Percentiles rank a stretch among this genome's conserved stretches.
These are phyloP conservation scores for Colletes latitarsis DNA, from an alignment of 1,140 invertebrate genomes.

Conservation along the genomic window DNA sequence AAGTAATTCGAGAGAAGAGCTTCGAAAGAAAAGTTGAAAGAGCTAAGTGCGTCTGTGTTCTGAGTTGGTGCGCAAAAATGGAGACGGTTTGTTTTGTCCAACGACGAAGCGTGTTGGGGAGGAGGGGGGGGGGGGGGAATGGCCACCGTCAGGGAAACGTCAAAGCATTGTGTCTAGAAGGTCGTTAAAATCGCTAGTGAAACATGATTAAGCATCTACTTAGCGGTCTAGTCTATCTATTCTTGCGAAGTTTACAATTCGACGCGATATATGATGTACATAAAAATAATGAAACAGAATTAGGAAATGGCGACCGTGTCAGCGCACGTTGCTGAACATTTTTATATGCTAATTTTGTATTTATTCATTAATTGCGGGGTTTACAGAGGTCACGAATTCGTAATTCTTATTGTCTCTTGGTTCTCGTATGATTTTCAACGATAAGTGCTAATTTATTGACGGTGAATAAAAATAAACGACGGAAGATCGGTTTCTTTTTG, in stretches of 20 bases:
- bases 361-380: slow-evolving; percentile 76
- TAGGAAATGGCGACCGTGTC: slow-evolving; percentile 45
- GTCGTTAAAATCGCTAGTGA: slow-evolving; percentile 45
- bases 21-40: slow-evolving; percentile 19
- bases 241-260: slow-evolving; percentile 61
- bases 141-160: not conserved
- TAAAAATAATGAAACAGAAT: slow-evolving; percentile 37
- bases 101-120: too few species aligned
- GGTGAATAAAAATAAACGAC: slow-evolving; percentile 78
- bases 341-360: slow-evolving; percentile 78
- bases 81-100: slow-evolving; percentile 5
- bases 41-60: not conserved
- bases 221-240: slow-evolving; percentile 68
- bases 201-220: slow-evolving; percentile 57
- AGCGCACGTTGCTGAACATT: slow-evolving; percentile 56
- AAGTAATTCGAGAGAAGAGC: slow-evolving; percentile 49
- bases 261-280: slow-evolving; percentile 57
- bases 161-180: slow-evolving; percentile 28
- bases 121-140: too few species aligned
- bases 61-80: not conserved
- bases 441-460: slow-evolving; percentile 80
- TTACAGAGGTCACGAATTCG: slow-evolving; percentile 63
- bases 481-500: slow-evolving; percentile 34
- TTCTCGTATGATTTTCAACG: slow-evolving; percentile 71
- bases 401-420: slow-evolving; percentile 69